Base-by-base conservation (phyloP, 2,888 invertebrate genomes). In the Aricia artaxerxes region DNA sequence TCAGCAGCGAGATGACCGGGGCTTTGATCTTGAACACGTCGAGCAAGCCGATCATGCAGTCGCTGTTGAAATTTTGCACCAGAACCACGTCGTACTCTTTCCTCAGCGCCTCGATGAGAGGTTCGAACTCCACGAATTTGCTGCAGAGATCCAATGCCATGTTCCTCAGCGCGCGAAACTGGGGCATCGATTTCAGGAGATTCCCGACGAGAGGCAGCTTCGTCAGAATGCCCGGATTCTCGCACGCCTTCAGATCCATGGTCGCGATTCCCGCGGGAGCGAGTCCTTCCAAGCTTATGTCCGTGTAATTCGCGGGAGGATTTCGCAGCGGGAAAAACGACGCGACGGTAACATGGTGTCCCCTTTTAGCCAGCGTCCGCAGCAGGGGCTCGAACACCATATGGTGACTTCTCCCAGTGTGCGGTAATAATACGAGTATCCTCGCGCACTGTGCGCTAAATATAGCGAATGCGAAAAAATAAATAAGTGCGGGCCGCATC, bases 321-420 rank as follows among this genome's bases (percentile, higher is more conserved):
- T 92, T 86, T 82, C 91, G 91, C 72, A 90, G 83, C 0, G 96
- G 96, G 86, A 95, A 96, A 87, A 95, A 95, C 1, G 95, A 95
- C 2, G 95, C 90, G 0, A 96, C 95, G 13, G 96, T 96, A 3
- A 96, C 86, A 75, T 96, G 91, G 85, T 96, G 96, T 3, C 96
- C 96, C 72, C 94, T 91, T 64, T 90, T 89, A 0, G 95, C 95
- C 79, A 96, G 86, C 76, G 91, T 94, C 76, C 90, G 90, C 11
- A 96, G 84, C 1, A 96, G 87, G 0, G 95, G 95, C 76, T 95
- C 93, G 85, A 95, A 96, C 0, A 96, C 95, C 86, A 95, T 93
- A 84, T 96, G 96, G 83, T 96, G 96, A 83, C 96, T 96, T 81
- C 94, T 95, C 0, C 96, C 96, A 0, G 94, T 92, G 84, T 96